phyloP scores from a whole-genome alignment of 2,113 vertebrate genomes.

The Parus major region DNA sequence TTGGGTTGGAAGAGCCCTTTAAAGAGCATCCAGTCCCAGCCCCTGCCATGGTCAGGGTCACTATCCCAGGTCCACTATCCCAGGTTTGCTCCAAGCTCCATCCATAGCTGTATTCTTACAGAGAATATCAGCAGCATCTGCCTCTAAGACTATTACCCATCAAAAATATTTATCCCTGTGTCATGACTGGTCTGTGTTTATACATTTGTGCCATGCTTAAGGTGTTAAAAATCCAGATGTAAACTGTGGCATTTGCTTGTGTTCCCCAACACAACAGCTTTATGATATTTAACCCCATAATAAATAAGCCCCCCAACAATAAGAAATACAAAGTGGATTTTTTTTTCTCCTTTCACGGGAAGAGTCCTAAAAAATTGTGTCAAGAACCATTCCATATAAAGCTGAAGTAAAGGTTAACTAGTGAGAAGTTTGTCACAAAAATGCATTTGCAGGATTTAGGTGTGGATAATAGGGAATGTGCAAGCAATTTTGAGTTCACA shows the following conservation, averaged over 20 bases:
- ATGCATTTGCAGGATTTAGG: neutral
- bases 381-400: neutral
- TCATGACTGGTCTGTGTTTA: neutral
- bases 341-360: neutral
- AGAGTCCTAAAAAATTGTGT: neutral
- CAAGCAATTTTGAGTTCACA: neutral
- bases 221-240: neutral
- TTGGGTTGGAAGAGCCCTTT: neutral
- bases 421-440: neutral
- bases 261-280: neutral
- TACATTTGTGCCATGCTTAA: neutral
- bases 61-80: neutral
- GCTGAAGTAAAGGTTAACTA: neutral
- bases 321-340: neutral
- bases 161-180: neutral
- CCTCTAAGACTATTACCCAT: neutral
- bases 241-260: neutral
- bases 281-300: neutral
- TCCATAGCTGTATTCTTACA: neutral
- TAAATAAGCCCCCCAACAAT: neutral
- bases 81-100: neutral
- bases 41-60: neutral
- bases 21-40: neutral
- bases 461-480: neutral
- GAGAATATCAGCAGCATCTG: neutral